Evolutionary conservation across 2,113 vertebrate genomes (phyloP), one percentile per base, ranked within the genome.

Genomic region (Petrocephalus zakoni): DNA sequence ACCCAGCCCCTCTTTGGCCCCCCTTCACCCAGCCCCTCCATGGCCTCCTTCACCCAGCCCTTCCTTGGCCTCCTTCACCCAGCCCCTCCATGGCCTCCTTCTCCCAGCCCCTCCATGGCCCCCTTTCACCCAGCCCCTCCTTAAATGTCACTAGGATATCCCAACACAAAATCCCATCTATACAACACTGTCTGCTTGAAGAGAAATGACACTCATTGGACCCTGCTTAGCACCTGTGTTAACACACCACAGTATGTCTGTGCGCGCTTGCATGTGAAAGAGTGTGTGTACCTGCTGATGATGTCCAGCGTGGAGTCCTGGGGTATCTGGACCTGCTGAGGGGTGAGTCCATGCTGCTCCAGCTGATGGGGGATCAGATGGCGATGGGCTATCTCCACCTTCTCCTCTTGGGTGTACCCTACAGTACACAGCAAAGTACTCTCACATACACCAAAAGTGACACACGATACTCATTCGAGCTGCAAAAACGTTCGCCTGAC

Each of bases 351-450:
- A 0, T 99, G 98, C 81, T 97, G 98, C 34, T 98, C 97, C 92
- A 99, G 95, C 88, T 99, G 98, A 90, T 98, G 98, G 55, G 97
- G 97, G 92, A 99, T 98, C 94, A 99, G 93, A 88, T 99, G 98
- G 42, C 98, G 95, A 88, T 99, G 97, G 51, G 98, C 97, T n/a
- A 99, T 99, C 95, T 99, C 98, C 51, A 98, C 94, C 94, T 98
- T 99, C 93, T 99, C 98, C 91, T 99, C 98, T 90, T 98, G 97
- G 0, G 97, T 99, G 91, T 99, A 99, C 6, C 98, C 98, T 99
- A 91, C 2, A 92, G 91, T 55, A 85, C n/a, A 89, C 85, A 87
- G 61, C 10, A 29, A n/a, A 5, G n/a, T 64, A 64, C 61, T 29
- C n/a, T 29, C 72, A 84, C 82, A 89, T 56, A 58, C 22, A 61